Percentiles rank a stretch among this genome's conserved stretches.
These are phyloP conservation scores for Rhynchotus rufescens DNA, from an alignment of 2,797 vertebrate genomes.

Conservation along the genomic window DNA sequence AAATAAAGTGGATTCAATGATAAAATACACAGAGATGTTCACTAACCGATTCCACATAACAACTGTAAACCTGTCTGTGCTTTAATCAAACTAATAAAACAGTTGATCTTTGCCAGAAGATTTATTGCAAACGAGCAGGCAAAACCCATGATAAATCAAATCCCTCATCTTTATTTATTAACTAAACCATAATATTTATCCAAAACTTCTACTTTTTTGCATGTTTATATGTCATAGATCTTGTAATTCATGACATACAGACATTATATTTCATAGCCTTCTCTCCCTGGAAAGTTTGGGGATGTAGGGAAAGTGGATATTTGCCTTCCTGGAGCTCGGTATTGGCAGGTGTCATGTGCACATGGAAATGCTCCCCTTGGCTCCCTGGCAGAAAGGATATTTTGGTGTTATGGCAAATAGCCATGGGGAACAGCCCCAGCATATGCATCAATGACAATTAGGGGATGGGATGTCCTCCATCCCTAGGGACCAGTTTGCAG, in stretches of 20 bases:
- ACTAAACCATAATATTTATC: slow-evolving; percentile 13
- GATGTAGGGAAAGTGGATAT: background rate
- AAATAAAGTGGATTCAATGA: background rate
- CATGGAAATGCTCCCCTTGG: background rate
- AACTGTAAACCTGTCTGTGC: slow-evolving; percentile 45
- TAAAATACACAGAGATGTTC: background rate
- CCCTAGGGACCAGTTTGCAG: too few species aligned
- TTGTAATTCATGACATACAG: background rate
- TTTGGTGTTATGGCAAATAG: background rate
- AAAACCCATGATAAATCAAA: background rate
- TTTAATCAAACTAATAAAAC: slow-evolving; percentile 55
- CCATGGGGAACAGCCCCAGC: background rate
- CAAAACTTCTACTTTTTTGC: background rate
- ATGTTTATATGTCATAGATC: background rate
- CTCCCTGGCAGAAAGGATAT: background rate
- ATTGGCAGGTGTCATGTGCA: background rate
- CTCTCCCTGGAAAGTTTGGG: background rate
- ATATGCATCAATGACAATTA: background rate
- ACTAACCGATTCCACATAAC: background rate
- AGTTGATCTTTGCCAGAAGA: slow-evolving; percentile 30
- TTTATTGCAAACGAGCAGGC: background rate
- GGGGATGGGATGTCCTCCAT: background rate
- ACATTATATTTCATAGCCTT: background rate
- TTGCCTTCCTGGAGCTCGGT: background rate
- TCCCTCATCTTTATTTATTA: slow-evolving; percentile 23